Evolutionary conservation across 2,888 invertebrate genomes (phyloP).

Genomic region (Cephalotes varians): DNA sequence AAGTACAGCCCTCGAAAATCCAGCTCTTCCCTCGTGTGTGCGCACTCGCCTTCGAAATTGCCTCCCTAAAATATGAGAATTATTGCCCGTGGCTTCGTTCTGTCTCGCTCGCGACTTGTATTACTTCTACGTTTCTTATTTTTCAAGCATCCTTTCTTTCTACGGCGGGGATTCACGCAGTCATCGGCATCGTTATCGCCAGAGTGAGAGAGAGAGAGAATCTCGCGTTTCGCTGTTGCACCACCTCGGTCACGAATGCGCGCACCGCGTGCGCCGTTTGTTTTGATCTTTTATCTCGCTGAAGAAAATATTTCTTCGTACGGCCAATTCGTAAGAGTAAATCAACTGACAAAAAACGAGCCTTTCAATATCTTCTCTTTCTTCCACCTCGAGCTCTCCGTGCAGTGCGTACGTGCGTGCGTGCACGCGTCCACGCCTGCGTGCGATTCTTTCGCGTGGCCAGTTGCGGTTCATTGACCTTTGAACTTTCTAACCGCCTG

Average conservation of each 20-base stretch:
- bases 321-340: conserved; percentile 42
- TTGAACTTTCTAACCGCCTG: conserved; percentile 69
- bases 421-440: conserved; percentile 52
- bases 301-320: conserved; percentile 29
- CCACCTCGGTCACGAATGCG: conserved; percentile 33
- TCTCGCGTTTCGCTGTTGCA: conserved; percentile 15
- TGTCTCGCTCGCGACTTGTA: conserved; percentile 41
- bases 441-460: conserved; percentile 63
- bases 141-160: conserved; percentile 9
- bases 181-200: conserved; percentile 5
- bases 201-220: conserved; percentile 22
- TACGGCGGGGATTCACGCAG: neutral
- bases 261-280: conserved; percentile 24
- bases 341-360: conserved; percentile 39
- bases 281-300: conserved; percentile 37
- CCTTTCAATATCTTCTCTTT: conserved; percentile 36
- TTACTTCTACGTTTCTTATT: conserved; percentile 29
- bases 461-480: conserved; percentile 69
- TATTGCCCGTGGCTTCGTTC: conserved; percentile 64
- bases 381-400: conserved; percentile 41
- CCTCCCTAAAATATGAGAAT: conserved; percentile 74
- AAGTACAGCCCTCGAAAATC: conserved; percentile 72
- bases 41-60: conserved; percentile 67
- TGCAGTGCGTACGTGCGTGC: conserved; percentile 20
- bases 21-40: conserved; percentile 56